Conservation (phyloP, 2,888 invertebrate genomes). For the Conops quadrifasciatus region DNA sequence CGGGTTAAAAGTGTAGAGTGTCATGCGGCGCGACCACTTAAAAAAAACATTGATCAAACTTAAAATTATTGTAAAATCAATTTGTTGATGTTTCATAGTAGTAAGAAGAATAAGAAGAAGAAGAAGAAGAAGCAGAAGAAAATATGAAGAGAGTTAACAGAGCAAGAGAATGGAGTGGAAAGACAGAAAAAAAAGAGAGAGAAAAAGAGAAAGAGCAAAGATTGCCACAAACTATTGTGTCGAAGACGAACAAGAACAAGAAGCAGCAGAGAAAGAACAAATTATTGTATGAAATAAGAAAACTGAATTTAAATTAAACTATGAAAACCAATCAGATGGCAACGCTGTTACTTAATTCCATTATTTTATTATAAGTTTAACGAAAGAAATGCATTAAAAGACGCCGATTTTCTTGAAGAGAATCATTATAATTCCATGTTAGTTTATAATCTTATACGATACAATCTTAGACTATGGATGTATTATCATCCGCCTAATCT, state of each 20-base stretch:
- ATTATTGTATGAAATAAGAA: slow-evolving; percentile 20
- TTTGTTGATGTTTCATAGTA: too few species aligned
- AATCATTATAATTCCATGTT: slow-evolving; percentile 10
- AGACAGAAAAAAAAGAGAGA: slow-evolving; percentile 10
- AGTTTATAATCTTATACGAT: neutral
- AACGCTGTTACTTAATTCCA: slow-evolving; percentile 39
- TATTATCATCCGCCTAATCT: too few species aligned
- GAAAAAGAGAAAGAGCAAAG: neutral
- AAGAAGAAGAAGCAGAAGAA: neutral
- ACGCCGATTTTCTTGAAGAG: slow-evolving; percentile 37
- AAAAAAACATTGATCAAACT: neutral
- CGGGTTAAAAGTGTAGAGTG: slow-evolving; percentile 8
- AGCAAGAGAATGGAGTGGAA: neutral
- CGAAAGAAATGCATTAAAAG: slow-evolving; percentile 3
- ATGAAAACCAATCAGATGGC: slow-evolving; percentile 29
- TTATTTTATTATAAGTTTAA: neutral
- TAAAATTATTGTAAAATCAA: too few species aligned
- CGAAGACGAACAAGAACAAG: slow-evolving; percentile 6
- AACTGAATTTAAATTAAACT: slow-evolving; percentile 12
- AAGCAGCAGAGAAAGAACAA: slow-evolving; percentile 3
- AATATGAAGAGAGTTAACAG: neutral
- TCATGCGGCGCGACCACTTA: slow-evolving; percentile 11
- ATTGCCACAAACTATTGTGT: neutral
- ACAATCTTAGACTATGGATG: too few species aligned
- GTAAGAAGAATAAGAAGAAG: too few species aligned